These are phyloP conservation scores for Crotalus helleri DNA, from an alignment of 2,113 vertebrate genomes.

Conservation along the genomic window DNA sequence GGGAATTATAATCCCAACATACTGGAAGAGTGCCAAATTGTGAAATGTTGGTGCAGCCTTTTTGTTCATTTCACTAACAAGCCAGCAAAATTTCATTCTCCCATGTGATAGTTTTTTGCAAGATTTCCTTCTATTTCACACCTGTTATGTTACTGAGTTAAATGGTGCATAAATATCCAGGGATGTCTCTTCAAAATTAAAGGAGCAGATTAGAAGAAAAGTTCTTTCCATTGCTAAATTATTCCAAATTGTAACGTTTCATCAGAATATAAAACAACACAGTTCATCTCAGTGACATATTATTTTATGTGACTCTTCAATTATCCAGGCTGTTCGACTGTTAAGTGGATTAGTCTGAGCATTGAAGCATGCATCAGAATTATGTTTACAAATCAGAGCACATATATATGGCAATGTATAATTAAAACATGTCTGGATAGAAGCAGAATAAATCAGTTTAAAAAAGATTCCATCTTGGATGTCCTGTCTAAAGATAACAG, in stretches of 20 bases:
- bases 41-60: background rate
- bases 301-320: background rate
- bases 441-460: background rate
- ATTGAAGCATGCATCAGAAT: background rate
- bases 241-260: background rate
- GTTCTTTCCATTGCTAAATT: background rate
- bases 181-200: background rate
- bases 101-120: background rate
- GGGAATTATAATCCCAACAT: background rate
- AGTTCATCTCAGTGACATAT: background rate
- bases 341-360: background rate
- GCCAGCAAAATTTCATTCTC: background rate
- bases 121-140: rapidly evolving
- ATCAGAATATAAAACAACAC: background rate
- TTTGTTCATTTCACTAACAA: background rate
- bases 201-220: background rate
- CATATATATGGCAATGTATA: background rate
- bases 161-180: background rate
- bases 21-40: background rate
- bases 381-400: background rate
- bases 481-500: slow-evolving; percentile 25
- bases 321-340: slow-evolving; percentile 25
- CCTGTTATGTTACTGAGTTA: background rate
- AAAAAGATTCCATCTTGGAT: background rate
- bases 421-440: background rate